Evolutionary conservation across 2,888 invertebrate genomes (phyloP).

Genomic region (Tenthredo distinguenda): DNA sequence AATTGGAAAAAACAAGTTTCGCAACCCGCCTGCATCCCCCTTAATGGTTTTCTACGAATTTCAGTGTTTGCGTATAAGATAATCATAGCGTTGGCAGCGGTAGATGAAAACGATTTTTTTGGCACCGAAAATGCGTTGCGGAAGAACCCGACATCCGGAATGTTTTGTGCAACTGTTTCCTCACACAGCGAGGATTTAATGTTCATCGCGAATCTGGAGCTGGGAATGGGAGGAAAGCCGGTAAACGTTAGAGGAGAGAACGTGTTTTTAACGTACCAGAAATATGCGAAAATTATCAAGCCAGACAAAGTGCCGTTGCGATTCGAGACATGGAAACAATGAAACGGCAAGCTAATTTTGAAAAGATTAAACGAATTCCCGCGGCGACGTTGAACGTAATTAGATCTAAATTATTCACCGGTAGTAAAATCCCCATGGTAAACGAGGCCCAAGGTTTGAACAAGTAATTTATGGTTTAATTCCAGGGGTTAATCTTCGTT

Average conservation of each 20-base stretch:
- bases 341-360: neutral
- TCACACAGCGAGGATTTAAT: constrained; percentile 55
- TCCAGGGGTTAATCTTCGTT: neutral
- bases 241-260: constrained; percentile 54
- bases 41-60: neutral
- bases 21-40: neutral
- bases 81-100: constrained; percentile 48
- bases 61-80: constrained; percentile 57
- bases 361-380: constrained; percentile 2
- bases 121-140: neutral
- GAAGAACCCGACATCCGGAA: constrained; percentile 17
- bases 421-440: neutral
- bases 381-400: neutral
- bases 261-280: constrained; percentile 54
- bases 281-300: constrained; percentile 52
- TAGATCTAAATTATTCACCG: constrained; percentile 37
- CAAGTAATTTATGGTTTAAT: constrained; percentile 31
- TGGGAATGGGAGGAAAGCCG: constrained; percentile 51
- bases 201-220: constrained; percentile 54
- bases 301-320: constrained; percentile 54
- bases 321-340: constrained; percentile 51
- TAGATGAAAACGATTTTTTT: neutral
- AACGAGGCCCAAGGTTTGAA: neutral
- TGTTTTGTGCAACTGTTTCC: constrained; percentile 55
- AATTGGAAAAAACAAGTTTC: too few relatives aligned